phyloP scores from a whole-genome alignment of 1,140 invertebrate genomes.

The Hermetia illucens region DNA sequence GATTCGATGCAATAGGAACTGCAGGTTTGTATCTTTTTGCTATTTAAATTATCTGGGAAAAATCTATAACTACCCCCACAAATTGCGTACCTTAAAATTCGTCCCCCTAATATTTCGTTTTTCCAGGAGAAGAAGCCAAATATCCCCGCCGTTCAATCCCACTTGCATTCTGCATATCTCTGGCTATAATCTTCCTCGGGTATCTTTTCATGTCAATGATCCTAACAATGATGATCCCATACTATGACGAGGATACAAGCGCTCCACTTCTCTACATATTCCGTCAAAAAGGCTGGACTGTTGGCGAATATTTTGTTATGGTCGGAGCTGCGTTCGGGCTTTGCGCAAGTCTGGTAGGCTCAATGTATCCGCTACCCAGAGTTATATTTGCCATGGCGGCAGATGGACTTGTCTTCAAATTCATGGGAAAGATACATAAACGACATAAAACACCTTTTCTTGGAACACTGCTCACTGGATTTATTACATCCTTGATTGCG shows the following conservation, averaged over 20 bases:
- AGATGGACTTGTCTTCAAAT: constrained; percentile 67
- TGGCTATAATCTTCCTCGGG: constrained; percentile 68
- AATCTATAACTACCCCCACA: too few species aligned
- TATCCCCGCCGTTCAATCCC: constrained; percentile 81
- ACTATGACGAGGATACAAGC: constrained; percentile 59
- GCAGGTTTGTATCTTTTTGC: too few species aligned
- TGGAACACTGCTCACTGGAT: constrained; percentile 59
- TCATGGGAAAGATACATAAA: constrained; percentile 50
- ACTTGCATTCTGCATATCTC: constrained; percentile 69
- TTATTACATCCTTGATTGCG: constrained; percentile 60
- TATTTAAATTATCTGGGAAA: too few species aligned
- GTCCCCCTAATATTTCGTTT: too few species aligned
- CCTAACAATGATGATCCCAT: constrained; percentile 79
- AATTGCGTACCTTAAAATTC: too few species aligned
- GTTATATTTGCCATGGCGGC: constrained; percentile 78
- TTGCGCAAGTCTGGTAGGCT: constrained; percentile 62
- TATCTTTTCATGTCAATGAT: constrained; percentile 80
- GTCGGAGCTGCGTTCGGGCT: constrained; percentile 58
- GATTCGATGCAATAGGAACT: constrained; percentile 81
- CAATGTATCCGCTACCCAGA: constrained; percentile 74
- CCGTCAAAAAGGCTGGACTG: constrained; percentile 46
- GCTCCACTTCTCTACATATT: constrained; percentile 62
- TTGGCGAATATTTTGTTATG: constrained; percentile 55
- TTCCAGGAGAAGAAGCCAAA: constrained; percentile 61
- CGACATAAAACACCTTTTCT: constrained; percentile 64